phyloP scores from a whole-genome alignment of 2,888 invertebrate species.

The Drosophila ezoana region DNA sequence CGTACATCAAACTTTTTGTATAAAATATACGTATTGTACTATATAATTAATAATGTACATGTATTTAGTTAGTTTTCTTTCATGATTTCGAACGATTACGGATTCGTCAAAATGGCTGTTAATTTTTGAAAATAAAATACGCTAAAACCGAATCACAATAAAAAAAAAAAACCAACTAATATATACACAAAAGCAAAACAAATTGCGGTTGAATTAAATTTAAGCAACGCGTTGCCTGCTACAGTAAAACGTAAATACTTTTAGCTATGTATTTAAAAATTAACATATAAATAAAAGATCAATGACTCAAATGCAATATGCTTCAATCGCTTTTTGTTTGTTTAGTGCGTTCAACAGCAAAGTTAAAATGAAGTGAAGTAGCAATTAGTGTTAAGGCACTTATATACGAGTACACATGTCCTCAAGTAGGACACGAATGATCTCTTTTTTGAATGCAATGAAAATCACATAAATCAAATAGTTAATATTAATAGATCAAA shows the following conservation, averaged over 20 bases:
- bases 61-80: constrained; percentile 63
- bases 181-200: constrained; percentile 30
- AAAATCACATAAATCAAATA: constrained; percentile 33
- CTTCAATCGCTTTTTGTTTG: constrained; percentile 70
- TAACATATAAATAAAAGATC: constrained; percentile 37
- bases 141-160: constrained; percentile 50
- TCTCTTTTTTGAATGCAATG: constrained; percentile 41
- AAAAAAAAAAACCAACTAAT: constrained; percentile 24
- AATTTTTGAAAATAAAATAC: constrained; percentile 87
- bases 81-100: constrained; percentile 76
- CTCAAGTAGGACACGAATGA: constrained; percentile 20
- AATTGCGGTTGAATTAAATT: constrained; percentile 64
- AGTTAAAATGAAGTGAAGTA: constrained; percentile 41
- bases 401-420: constrained; percentile 35
- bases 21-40: constrained; percentile 40
- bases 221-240: constrained; percentile 72
- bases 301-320: constrained; percentile 54
- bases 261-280: constrained; percentile 48
- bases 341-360: constrained; percentile 50
- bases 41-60: constrained; percentile 51
- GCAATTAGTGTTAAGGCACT: constrained; percentile 47
- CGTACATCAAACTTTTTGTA: constrained; percentile 42
- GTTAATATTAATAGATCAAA: constrained; percentile 15
- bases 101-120: constrained; percentile 85
- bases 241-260: constrained; percentile 48